Percentiles rank a stretch among this genome's conserved stretches.
These are phyloP conservation scores for Pheosia gnoma DNA, from an alignment of 2,888 invertebrate species.

Conservation along the genomic window DNA sequence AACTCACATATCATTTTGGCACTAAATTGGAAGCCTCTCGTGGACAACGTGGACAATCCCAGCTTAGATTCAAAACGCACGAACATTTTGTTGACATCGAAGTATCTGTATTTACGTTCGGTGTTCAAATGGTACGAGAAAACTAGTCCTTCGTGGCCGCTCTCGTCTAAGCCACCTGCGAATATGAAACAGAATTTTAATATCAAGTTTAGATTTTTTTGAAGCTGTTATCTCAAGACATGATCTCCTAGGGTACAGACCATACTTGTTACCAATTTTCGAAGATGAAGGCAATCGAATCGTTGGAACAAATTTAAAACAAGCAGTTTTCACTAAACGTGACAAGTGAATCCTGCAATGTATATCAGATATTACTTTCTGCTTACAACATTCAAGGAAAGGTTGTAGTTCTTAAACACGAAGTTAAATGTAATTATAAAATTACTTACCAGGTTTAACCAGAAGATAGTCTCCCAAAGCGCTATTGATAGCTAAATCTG, in stretches of 20 bases:
- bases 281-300: too few relatives aligned
- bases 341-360: too few relatives aligned
- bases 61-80: constrained; percentile 58
- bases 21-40: constrained; percentile 62
- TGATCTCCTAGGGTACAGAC: too few relatives aligned
- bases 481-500: constrained; percentile 65
- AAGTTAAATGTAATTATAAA: too few relatives aligned
- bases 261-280: too few relatives aligned
- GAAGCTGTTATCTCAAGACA: too few relatives aligned
- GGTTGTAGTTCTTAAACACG: too few relatives aligned
- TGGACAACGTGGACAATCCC: constrained; percentile 35
- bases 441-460: constrained; percentile 69
- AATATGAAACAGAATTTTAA: neutral
- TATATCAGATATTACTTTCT: too few relatives aligned
- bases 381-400: too few relatives aligned
- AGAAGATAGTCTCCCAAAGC: constrained; percentile 66
- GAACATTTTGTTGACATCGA: constrained; percentile 64
- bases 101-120: constrained; percentile 60
- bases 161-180: constrained; percentile 60
- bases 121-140: constrained; percentile 61
- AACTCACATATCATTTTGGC: constrained; percentile 68
- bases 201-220: too few relatives aligned
- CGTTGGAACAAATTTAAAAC: too few relatives aligned
- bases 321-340: too few relatives aligned
- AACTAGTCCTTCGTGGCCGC: constrained; percentile 59